Evolutionary conservation across 2,797 vertebrate genomes (phyloP), one percentile per base, ranked within the genome.

Genomic region (Centropyge bicolor): DNA sequence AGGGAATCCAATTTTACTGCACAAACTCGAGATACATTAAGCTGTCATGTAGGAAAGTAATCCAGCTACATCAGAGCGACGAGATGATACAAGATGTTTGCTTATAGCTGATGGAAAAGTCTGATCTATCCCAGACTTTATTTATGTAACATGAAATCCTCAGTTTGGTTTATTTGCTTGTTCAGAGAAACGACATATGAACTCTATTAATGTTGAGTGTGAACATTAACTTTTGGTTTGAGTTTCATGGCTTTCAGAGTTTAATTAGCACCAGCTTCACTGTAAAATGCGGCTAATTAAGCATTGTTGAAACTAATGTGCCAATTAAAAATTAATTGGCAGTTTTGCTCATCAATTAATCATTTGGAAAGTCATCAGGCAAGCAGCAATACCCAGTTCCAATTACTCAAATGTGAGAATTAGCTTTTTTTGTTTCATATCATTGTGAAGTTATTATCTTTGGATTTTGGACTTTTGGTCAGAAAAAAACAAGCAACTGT

Each of bases 21-120:
- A 78, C 70, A 57, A 43, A 72, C 48, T 64, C 74, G 77, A 89
- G 75, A 52, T 8, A 35, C 74, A 75, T 84, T 82, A 80, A 74
- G 80, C 55, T 76, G 80, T 73, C 71, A 62, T 19, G 65, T 70
- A 20, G 70, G 27, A 66, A 60, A 67, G 52, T 65, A 70, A 78
- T 72, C 74, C 68, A 74, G 70, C 72, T 48, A 2, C 43, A 49
- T 67, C 60, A 51, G 35, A 75, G 55, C 56, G 3, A 49, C 19
- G 1, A 31, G 56, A 9, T 20, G 51, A 60, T 66, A 36, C 41
- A 8, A 38, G 38, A 27, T 60, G 43, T 65, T 61, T 49, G 45
- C 16, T 56, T 5, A 3, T 12, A 51, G 6, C 54, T 35, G 35
- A 2, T 54, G 49, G 36, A 67, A 61, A 72, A 16, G 38, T 46